Conservation (phyloP, 1,140 invertebrate species). For the Chymomyza costata region DNA sequence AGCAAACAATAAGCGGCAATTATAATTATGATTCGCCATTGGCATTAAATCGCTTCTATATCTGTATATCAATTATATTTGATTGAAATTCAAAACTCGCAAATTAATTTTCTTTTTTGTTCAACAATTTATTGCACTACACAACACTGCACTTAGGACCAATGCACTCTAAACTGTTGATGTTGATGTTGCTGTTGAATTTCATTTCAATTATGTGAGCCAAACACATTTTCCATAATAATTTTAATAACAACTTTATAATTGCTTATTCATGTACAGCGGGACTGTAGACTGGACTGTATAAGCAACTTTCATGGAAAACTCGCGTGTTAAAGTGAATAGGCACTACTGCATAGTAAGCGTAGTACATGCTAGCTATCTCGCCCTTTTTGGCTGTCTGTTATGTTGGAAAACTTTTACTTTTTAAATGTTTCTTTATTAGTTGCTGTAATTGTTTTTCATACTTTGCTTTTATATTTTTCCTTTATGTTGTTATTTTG, state of each 20-base stretch:
- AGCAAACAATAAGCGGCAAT: too few relatives aligned
- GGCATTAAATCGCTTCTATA: too few relatives aligned
- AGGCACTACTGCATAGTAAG: neutral
- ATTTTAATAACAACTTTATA: constrained; percentile 74
- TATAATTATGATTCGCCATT: too few relatives aligned
- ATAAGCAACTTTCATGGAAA: neutral
- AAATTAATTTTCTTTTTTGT: too few relatives aligned
- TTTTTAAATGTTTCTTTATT: constrained; percentile 74
- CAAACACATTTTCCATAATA: constrained; percentile 57
- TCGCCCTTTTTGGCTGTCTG: too few relatives aligned
- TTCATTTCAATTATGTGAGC: constrained; percentile 45
- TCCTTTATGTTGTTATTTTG: constrained; percentile 19
- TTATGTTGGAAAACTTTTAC: constrained; percentile 60
- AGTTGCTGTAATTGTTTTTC: constrained; percentile 68
- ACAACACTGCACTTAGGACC: constrained; percentile 28
- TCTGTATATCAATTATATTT: too few relatives aligned
- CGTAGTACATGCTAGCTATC: too few relatives aligned
- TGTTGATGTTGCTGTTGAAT: too few relatives aligned
- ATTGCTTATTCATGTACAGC: constrained; percentile 70
- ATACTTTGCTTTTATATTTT: neutral
- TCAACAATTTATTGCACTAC: too few relatives aligned
- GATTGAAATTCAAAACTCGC: too few relatives aligned
- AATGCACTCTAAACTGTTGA: too few relatives aligned
- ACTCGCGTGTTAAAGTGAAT: neutral
- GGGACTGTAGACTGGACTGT: neutral